Conservation (phyloP, 2,113 vertebrate genomes). For the Microtus oregoni region DNA sequence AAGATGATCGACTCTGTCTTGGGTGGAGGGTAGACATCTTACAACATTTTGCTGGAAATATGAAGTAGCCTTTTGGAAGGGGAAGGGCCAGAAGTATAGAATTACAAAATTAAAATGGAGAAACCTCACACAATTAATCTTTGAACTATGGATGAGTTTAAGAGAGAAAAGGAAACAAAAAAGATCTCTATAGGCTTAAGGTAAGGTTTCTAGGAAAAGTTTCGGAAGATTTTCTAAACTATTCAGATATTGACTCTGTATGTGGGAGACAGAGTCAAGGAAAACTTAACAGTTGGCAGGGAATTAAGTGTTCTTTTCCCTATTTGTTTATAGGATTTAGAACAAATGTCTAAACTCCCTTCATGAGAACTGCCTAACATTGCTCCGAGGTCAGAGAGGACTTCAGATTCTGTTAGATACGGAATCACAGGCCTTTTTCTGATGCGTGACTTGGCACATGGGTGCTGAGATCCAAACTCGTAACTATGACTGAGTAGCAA, state of each 20-base stretch:
- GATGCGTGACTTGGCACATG: neutral
- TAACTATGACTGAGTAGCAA: neutral
- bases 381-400: neutral
- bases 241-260: slow-evolving; percentile 18
- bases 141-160: slow-evolving; percentile 59
- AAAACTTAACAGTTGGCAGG: slow-evolving; percentile 39
- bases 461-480: neutral
- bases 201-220: slow-evolving; percentile 29
- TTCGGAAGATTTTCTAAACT: slow-evolving; percentile 53
- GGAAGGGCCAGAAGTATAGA: slow-evolving; percentile 83
- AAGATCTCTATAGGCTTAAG: slow-evolving; percentile 57
- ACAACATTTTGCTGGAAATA: slow-evolving; percentile 80
- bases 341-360: neutral
- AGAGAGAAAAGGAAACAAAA: slow-evolving; percentile 67
- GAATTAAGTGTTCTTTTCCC: neutral
- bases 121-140: slow-evolving; percentile 75
- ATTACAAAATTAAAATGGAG: slow-evolving; percentile 81
- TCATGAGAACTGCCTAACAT: slow-evolving; percentile 4
- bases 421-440: neutral
- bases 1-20: slow-evolving; percentile 80
- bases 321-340: slow-evolving; percentile 10
- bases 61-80: slow-evolving; percentile 82
- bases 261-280: neutral
- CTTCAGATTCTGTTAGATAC: neutral
- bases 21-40: slow-evolving; percentile 78